A percentile compares a stretch with the other conserved stretches of the same genome.
Conservation (phyloP, 1,140 invertebrate genomes). For the Probaryconus sp. region DNA sequence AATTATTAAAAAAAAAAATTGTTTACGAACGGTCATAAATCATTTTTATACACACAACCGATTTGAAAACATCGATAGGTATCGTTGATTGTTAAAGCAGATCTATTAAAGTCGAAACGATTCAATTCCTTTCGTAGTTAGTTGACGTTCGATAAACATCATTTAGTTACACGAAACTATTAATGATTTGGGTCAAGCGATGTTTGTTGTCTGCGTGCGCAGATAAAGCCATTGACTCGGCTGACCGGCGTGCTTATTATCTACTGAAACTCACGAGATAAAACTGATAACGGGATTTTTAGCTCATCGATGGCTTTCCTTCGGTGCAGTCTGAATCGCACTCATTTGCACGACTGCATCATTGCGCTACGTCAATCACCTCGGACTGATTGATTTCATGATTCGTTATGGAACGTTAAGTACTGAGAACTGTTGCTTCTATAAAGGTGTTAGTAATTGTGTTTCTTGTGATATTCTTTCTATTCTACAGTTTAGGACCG, state of each 20-base stretch:
- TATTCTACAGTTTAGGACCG: too few relatives aligned
- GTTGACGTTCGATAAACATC: conserved; percentile 2
- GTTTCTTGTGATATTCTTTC: too few relatives aligned
- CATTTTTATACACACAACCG: too few relatives aligned
- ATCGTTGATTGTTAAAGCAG: too few relatives aligned
- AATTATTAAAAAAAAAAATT: too few relatives aligned
- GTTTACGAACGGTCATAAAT: too few relatives aligned
- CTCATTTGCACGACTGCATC: conserved; percentile 35
- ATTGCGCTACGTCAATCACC: conserved; percentile 31
- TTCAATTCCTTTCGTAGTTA: conserved; percentile 6
- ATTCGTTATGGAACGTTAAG: conserved; percentile 41
- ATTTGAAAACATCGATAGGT: too few relatives aligned
- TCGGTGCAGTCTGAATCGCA: conserved; percentile 13
- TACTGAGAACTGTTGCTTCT: conserved; percentile 6
- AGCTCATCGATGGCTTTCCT: conserved; percentile 9
- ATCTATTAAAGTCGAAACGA: not conserved
- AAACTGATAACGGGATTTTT: conserved; percentile 36
- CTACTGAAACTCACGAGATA: conserved; percentile 33
- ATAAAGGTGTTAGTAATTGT: too few relatives aligned
- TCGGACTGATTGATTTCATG: conserved; percentile 32
- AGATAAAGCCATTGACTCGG: conserved; percentile 11
- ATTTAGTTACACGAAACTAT: conserved; percentile 3
- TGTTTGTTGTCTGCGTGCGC: not conserved
- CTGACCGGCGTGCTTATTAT: conserved; percentile 14
- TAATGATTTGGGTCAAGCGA: conserved; percentile 26